Conservation (phyloP, 2,888 invertebrate genomes). For the Chrysolina haemoptera region DNA sequence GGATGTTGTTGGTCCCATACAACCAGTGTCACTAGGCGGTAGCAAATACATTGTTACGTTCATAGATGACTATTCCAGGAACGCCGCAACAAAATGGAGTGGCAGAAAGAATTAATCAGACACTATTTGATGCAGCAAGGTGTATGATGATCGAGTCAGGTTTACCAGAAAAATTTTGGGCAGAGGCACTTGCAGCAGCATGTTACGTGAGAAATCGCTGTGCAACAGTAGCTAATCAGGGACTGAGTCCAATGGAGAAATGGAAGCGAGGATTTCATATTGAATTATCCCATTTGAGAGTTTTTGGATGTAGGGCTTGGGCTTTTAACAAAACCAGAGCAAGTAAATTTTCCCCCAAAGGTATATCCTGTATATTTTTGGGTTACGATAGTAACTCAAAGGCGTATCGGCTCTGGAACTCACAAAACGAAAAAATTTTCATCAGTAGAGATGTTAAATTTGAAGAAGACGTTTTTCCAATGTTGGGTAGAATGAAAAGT, state of each 20-base stretch:
- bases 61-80: neutral
- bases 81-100: conserved; percentile 28
- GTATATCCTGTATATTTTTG: neutral
- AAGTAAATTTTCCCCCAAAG: neutral
- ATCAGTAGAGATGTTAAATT: neutral
- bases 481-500: neutral
- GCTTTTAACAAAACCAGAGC: neutral
- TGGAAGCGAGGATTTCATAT: neutral
- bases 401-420: neutral
- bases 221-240: neutral
- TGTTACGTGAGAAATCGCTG: no score
- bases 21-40: neutral
- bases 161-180: conserved; percentile 1
- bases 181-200: neutral
- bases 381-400: neutral
- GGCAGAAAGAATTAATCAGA: conserved; percentile 28
- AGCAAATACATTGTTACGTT: neutral
- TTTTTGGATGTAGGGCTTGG: neutral
- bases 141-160: neutral
- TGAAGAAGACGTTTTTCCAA: neutral
- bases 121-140: conserved; percentile 12
- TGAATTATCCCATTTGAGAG: neutral
- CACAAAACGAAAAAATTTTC: neutral
- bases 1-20: no score
- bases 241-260: neutral